Base-by-base conservation (phyloP, 2,888 invertebrate species). In the Seladonia tumulorum region DNA sequence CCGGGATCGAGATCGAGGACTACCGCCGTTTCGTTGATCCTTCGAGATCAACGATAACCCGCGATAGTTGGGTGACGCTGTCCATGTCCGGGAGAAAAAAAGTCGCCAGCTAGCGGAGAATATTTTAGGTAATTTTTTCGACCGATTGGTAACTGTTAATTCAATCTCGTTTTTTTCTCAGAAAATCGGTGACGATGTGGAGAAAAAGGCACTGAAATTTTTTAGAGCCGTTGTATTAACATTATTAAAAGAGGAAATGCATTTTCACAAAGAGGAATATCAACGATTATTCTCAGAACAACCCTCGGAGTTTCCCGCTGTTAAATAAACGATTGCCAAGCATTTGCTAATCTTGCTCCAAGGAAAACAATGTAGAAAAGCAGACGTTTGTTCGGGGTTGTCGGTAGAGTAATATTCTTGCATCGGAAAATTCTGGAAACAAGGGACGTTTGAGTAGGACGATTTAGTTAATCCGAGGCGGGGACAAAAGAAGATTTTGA, bases 31-130 rank as follows among this genome's bases (percentile, higher is more conserved):
- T 66, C 66, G 74, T 16, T 75, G 47, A 75, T 80, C 70, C 68
- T 42, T 72, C 25, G 29, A 53, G 71, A 81, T 77, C 81, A 25
- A 29, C 49, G 81, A 77, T 81, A 81, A 77, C 75, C 22, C 42
- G 53, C 35, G 5, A 35, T 5, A 35, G 35, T 35, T 35, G 5
- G 4, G 35, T 35, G 63, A 63, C 25, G 7, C 53, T 29, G 29
- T 14, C n/a, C n/a, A n/a, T n/a, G n/a, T n/a, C 63, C 14, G 16
- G 29, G 60, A 5, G 25, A 14, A 63, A 63, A n/a, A 63, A 63
- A 63, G 63, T 14, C 29, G 25, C 2, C 7, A 29, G 63, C 22
- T 53, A n/a, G 53, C 22, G 10, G 22, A 53, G 53, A 53, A 53
- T 53, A 53, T 22, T 53, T 53, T n/a, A 53, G 53, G 53, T 2